Evolutionary conservation across 2,113 vertebrate species (phyloP).

Genomic region (Oryzias melastigma): DNA sequence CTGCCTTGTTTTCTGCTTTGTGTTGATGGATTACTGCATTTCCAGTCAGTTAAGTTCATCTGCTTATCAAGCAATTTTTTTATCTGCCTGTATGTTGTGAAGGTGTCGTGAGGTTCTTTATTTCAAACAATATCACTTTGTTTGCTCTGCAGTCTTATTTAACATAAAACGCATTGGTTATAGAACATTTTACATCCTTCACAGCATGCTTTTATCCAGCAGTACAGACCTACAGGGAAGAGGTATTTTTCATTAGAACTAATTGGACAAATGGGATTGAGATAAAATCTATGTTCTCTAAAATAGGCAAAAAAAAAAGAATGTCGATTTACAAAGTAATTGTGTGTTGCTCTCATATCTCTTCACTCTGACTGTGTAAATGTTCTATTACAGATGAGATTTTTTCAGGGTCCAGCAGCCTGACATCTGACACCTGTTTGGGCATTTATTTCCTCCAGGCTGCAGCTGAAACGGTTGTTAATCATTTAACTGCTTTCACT

Average conservation of each 20-base stretch:
- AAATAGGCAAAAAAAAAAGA: constrained; percentile 12
- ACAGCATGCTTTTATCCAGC: neutral
- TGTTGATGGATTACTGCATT: no score
- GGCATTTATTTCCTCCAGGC: constrained; percentile 17
- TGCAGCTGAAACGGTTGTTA: constrained; percentile 22
- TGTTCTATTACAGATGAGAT: constrained; percentile 15
- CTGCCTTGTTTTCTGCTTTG: no score
- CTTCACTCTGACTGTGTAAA: constrained; percentile 28
- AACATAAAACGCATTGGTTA: neutral
- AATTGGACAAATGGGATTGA: constrained; percentile 25
- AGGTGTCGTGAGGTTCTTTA: neutral
- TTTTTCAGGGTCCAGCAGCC: neutral
- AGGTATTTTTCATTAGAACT: neutral
- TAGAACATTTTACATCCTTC: neutral
- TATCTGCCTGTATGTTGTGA: neutral
- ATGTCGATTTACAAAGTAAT: constrained; percentile 10
- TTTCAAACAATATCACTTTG: neutral
- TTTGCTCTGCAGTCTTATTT: neutral
- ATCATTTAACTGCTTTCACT: constrained; percentile 15
- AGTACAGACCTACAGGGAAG: neutral
- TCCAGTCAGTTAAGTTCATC: no score
- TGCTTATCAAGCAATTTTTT: neutral
- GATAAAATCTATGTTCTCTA: constrained; percentile 29
- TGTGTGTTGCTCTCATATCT: constrained; percentile 8
- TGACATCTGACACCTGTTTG: constrained; percentile 36